Conservation (phyloP, 2,113 vertebrate species). For the Tiliqua scincoides region DNA sequence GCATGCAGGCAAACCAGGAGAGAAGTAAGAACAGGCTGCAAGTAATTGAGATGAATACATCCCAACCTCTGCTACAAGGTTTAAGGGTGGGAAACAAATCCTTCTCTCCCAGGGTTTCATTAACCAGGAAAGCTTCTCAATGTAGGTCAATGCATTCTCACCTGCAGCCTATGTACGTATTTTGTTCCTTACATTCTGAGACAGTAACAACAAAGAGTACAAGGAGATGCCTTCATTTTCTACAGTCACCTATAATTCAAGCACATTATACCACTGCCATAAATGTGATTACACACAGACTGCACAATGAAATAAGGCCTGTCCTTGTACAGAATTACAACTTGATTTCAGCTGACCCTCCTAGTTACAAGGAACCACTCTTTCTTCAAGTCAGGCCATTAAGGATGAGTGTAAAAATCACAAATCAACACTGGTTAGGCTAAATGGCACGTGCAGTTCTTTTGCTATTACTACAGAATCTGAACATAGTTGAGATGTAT, state of each 20-base stretch:
- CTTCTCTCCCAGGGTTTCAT: conserved; percentile 71
- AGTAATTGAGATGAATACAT: conserved; percentile 50
- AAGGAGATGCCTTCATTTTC: conserved; percentile 45
- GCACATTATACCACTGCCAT: conserved; percentile 36
- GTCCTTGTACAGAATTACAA: conserved; percentile 27
- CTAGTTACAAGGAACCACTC: conserved; percentile 13
- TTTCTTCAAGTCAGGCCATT: conserved; percentile 26
- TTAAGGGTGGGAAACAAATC: conserved; percentile 48
- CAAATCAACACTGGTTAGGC: conserved; percentile 39
- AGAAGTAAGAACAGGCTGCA: conserved; percentile 41
- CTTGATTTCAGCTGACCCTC: conserved; percentile 41
- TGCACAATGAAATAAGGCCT: conserved; percentile 18
- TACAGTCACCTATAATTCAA: conserved; percentile 44
- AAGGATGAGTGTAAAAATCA: conserved; percentile 9
- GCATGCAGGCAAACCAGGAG: not conserved
- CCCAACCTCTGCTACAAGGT: conserved; percentile 55
- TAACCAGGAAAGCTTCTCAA: conserved; percentile 69
- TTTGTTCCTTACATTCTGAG: conserved; percentile 53
- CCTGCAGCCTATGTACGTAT: conserved; percentile 52
- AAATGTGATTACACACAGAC: conserved; percentile 26
- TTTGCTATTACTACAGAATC: rapidly evolving
- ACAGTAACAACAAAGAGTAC: conserved; percentile 51
- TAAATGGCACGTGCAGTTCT: conserved; percentile 22
- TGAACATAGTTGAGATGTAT: not conserved
- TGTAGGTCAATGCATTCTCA: conserved; percentile 62